Base-by-base conservation (phyloP, 1,140 invertebrate species). In the Drosophila sp. region DNA sequence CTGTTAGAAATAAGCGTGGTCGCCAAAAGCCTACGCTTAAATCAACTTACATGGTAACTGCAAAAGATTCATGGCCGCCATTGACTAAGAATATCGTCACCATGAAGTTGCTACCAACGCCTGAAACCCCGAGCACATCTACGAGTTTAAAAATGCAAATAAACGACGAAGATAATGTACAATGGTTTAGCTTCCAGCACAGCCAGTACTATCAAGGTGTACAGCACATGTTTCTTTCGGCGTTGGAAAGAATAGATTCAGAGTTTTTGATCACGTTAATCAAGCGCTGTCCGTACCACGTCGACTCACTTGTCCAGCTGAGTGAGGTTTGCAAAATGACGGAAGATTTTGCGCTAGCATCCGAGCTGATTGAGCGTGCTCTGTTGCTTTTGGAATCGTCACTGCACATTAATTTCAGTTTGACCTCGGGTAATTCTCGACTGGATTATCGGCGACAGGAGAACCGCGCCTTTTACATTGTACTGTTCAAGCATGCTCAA, bases 391-490 rank as follows among this genome's bases (percentile, higher is more conserved):
- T 97, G 74, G 97, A 98, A 92, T 94, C 93, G 76, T 94, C 95
- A 13, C 96, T 97, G 89, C 96, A 98, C 93, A 95, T 96, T 2
- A 92, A 95, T 32, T 98, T 98, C 78, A 97, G 95, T 91, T 80
- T 97, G 53, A 94, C 95, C 11, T 94, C 94, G 21, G 96, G 95
- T 3, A 95, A 94, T 45, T 97, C 95, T 79, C 93, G 97, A 53
- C 83, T 99, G 14, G 95, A 97, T 84, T 99, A 97, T 90, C 94
- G 93, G 46, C 94, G 94, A 63, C 94, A 96, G 86, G 97, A 98
- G 91, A 99, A 99, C 92, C 95, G 97, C 62, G 93, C 96, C 3
- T 94, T 98, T 59, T 98, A 95, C 84, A 94, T 98, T 54, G 95
- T 96, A 1, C 87, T 98, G 4, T 97, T 98, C 78, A 97, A 97